Evolutionary conservation across 2,113 vertebrate genomes (phyloP).

Genomic region (Zapus hudsonius): DNA sequence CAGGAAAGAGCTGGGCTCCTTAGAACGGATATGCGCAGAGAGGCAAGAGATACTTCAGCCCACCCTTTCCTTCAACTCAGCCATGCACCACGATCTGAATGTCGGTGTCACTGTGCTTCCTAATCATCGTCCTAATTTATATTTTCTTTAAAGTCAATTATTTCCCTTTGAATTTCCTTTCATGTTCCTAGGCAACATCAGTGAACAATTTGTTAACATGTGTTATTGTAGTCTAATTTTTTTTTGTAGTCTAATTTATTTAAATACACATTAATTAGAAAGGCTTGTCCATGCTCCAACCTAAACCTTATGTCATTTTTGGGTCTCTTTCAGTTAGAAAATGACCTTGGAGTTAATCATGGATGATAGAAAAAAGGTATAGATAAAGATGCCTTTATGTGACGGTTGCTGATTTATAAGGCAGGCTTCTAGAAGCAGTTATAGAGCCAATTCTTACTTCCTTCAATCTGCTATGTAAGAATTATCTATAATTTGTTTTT

Average conservation of each 20-base stretch:
- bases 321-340: constrained; percentile 17
- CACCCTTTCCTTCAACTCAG: neutral
- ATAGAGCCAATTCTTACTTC: neutral
- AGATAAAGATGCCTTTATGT: neutral
- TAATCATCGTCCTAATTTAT: neutral
- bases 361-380: neutral
- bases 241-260: no score
- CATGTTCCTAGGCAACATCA: neutral
- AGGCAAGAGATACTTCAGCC: neutral
- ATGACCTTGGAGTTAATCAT: neutral
- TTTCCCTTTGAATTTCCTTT: constrained; percentile 5
- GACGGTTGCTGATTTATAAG: neutral
- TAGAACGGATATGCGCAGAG: neutral
- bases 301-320: constrained; percentile 21
- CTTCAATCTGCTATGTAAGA: neutral
- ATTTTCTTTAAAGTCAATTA: neutral
- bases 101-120: neutral
- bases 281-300: neutral
- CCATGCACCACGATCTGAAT: neutral
- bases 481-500: neutral
- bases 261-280: neutral
- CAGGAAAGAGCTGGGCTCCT: neutral
- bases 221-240: neutral
- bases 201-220: neutral
- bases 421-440: neutral